Base-by-base conservation (phyloP, 2,113 vertebrate species). In the Leuciscus idus region DNA sequence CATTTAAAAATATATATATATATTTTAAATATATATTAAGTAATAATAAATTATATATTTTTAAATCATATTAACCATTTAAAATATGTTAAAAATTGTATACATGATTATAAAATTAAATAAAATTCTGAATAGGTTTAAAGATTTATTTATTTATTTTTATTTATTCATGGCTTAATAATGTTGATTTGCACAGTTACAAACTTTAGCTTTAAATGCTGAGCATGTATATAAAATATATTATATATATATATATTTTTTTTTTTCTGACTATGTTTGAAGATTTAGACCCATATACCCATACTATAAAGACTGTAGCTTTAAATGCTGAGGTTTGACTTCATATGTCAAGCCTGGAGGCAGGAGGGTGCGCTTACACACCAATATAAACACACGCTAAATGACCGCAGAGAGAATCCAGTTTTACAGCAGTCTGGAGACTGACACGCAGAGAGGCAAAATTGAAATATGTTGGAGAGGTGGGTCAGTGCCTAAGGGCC, bases 401-500 rank as follows among this genome's bases (percentile, higher is more conserved):
- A 46, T 85, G 36, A 79, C 70, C n/a, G 50, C 70, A 39, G 43
- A 64, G 52, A 26, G 66, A 30, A 66, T 77, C 43, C 81, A 70
- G 68, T 33, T 84, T 72, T 62, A 80, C 62, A 64, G 52, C 66
- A 86, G 84, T 86, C 30, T 36, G 50, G 64, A 59, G 83, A 72
- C 76, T 84, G 66, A 88, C 84, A 77, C 85, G 72, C 68, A 89
- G 82, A 88, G 85, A 83, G 77, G 82, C 90, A 75, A 84, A 88
- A 90, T 88, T 90, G 86, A 87, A 87, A 89, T 80, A 84, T 62
- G 83, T 21, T 19, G 33, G 66, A 87, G 77, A 87, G 88, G 86
- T 89, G 73, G 88, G 80, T 86, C 84, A 89, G 28, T 36, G 86
- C 86, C 88, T 85, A 28, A 85, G 88, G 85, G 84, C 73, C 74